A percentile compares a stretch with the other conserved stretches of the same genome.
These are phyloP conservation scores for Serrognathus titanus DNA, from an alignment of 2,888 invertebrate genomes.

Conservation along the genomic window DNA sequence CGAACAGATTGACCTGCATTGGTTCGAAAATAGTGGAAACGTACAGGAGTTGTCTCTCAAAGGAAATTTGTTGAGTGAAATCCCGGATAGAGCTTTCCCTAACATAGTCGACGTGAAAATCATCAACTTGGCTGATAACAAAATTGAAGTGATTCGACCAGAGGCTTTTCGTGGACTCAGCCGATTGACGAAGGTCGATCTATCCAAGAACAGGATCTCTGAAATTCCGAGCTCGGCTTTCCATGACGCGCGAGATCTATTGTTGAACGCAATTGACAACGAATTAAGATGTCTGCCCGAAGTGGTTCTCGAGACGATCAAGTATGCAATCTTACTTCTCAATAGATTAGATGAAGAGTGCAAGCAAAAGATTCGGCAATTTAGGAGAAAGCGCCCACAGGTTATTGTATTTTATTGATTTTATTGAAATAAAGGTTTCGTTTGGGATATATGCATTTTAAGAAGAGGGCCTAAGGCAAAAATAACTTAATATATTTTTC, in stretches of 20 bases:
- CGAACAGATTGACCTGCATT: background rate
- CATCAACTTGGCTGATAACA: constrained; percentile 1
- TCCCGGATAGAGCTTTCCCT: background rate
- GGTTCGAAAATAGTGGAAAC: background rate
- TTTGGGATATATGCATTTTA: too few species aligned
- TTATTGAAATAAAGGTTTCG: too few species aligned
- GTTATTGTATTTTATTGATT: too few species aligned
- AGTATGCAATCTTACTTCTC: background rate
- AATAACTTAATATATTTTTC: too few species aligned
- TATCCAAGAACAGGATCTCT: background rate
- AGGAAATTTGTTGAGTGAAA: background rate
- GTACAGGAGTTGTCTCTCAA: background rate
- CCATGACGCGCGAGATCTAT: background rate
- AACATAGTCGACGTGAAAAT: background rate
- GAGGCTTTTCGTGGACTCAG: constrained; percentile 1
- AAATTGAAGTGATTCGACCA: background rate
- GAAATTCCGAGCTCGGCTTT: background rate
- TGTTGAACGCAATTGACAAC: background rate
- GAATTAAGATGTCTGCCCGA: constrained; percentile 1
- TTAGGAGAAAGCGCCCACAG: too few species aligned
- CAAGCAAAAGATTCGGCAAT: too few species aligned
- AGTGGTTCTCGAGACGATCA: background rate
- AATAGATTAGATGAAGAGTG: too few species aligned
- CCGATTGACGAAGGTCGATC: background rate
- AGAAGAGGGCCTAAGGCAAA: too few species aligned